Conservation (phyloP, 2,113 vertebrate genomes). For the Callaeas wilsoni region DNA sequence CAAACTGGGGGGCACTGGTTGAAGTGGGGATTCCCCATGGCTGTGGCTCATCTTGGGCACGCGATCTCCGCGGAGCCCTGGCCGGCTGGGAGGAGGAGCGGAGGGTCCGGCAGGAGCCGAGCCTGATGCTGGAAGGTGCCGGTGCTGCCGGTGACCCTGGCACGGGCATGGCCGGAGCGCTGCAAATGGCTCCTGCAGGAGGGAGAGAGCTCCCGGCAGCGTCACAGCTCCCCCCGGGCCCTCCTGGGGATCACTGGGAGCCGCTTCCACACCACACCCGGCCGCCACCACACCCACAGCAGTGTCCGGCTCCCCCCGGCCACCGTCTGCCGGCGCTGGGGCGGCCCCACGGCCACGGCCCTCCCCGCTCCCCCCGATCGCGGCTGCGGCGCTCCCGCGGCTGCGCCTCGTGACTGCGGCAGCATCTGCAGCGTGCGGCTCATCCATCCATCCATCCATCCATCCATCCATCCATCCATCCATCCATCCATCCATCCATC, state of each 20-base stretch:
- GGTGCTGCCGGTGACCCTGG: not conserved
- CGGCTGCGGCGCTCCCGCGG: not conserved
- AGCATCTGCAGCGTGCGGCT: not conserved
- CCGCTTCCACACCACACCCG: fast-evolving
- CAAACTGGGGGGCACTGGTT: no score
- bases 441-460: not conserved
- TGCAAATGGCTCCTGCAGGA: not conserved
- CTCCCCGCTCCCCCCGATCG: not conserved
- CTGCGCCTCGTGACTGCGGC: conserved; percentile 9
- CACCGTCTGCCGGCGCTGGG: no score
- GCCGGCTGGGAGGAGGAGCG: not conserved
- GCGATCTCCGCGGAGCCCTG: not conserved
- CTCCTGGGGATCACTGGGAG: not conserved
- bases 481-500: not conserved
- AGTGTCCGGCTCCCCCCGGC: no score
- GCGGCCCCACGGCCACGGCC: no score
- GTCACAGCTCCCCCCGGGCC: not conserved
- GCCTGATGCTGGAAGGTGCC: not conserved
- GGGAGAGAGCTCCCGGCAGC: not conserved
- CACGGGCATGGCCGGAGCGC: not conserved
- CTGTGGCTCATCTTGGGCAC: not conserved
- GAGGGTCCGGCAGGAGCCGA: not conserved
- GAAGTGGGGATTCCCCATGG: not conserved
- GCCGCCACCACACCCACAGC: not conserved
- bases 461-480: not conserved